These are phyloP conservation scores for Zonotrichia leucophrys DNA, from an alignment of 2,113 vertebrate species.

Conservation along the genomic window DNA sequence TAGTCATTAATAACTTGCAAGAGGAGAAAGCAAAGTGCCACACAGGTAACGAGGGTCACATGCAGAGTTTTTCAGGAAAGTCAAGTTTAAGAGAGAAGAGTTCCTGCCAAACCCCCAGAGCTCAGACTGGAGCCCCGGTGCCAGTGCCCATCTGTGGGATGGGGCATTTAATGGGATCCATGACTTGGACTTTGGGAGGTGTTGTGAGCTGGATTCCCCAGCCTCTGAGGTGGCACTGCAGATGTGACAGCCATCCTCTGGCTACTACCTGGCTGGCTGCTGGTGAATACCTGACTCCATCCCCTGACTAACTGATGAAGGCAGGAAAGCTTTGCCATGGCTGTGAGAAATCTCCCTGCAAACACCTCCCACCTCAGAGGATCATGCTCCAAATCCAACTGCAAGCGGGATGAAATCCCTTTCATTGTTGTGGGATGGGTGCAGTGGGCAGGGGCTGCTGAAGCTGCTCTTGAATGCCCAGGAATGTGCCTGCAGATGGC, in stretches of 20 bases:
- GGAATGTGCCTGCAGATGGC: accelerated
- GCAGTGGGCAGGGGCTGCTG: neutral
- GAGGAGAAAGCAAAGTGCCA: neutral
- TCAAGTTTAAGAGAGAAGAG: neutral
- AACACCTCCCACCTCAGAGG: neutral
- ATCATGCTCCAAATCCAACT: neutral
- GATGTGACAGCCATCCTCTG: neutral
- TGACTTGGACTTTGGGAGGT: neutral
- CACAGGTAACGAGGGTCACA: neutral
- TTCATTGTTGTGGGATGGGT: too few species aligned
- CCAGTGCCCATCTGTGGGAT: neutral
- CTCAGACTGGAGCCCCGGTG: neutral
- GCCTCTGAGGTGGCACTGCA: neutral
- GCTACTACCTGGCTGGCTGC: neutral
- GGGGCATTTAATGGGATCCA: neutral
- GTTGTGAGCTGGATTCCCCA: neutral
- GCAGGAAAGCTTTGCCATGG: neutral
- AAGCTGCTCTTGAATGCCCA: neutral
- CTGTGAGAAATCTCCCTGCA: neutral
- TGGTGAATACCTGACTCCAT: neutral
- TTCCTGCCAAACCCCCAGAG: neutral
- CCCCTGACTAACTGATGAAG: neutral
- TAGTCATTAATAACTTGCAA: neutral
- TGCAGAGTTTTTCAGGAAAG: neutral
- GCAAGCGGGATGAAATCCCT: neutral